These are phyloP conservation scores for Ambastaia sidthimunki DNA, from an alignment of 2,797 vertebrate genomes.

Conservation along the genomic window DNA sequence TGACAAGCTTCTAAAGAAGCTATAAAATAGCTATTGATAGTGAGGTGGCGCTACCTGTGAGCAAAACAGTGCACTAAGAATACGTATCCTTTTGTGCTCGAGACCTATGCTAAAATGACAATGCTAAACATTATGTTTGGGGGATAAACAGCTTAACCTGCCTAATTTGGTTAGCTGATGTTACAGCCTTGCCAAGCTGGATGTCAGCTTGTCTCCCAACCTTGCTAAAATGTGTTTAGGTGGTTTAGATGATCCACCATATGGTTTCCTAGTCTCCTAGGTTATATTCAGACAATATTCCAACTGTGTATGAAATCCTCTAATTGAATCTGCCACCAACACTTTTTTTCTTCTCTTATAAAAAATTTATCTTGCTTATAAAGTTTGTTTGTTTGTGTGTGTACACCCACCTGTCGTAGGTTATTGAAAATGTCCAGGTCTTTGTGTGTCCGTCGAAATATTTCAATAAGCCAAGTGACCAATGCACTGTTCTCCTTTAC, in stretches of 20 bases:
- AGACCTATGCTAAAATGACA: background rate
- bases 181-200: background rate
- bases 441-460: slow-evolving; percentile 72
- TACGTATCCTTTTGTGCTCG: slow-evolving; percentile 18
- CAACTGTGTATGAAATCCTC: background rate
- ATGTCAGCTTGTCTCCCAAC: too few relatives aligned
- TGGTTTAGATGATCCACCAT: too few relatives aligned
- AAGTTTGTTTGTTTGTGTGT: background rate
- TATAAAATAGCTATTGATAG: slow-evolving; percentile 10
- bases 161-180: background rate
- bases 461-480: slow-evolving; percentile 72
- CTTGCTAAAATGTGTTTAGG: too few relatives aligned
- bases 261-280: too few relatives aligned
- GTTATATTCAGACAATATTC: background rate
- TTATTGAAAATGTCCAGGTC: slow-evolving; percentile 86
- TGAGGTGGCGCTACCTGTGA: background rate
- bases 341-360: background rate
- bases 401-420: slow-evolving; percentile 82
- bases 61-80: slow-evolving; percentile 14
- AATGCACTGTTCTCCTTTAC: slow-evolving; percentile 76
- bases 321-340: background rate
- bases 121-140: background rate
- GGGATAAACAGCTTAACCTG: background rate
- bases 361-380: background rate
- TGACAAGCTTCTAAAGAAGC: background rate